Conservation (phyloP, 2,888 invertebrate genomes). For the Zele albiditarsus region DNA sequence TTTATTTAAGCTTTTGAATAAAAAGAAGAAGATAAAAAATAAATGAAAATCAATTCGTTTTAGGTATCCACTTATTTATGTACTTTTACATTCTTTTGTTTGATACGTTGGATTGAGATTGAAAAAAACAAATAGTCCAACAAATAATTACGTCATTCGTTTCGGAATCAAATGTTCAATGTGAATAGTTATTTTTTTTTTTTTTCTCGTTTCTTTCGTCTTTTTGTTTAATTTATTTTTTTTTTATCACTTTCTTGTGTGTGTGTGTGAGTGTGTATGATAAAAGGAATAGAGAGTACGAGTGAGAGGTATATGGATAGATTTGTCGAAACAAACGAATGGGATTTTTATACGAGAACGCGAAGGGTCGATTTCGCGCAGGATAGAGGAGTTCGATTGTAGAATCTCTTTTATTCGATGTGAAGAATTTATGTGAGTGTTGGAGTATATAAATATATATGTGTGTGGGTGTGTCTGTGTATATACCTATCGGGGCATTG, state of each 20-base stretch:
- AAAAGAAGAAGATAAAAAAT: not conserved
- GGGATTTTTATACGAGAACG: conserved; percentile 41
- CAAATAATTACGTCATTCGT: conserved; percentile 18
- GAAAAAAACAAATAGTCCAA: not conserved
- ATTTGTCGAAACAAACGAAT: conserved; percentile 42
- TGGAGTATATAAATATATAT: conserved; percentile 24
- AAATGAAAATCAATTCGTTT: not conserved
- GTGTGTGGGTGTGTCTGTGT: not conserved
- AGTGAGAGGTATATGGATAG: conserved; percentile 18
- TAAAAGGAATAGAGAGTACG: not conserved
- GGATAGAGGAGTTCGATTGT: conserved; percentile 51
- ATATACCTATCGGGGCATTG: conserved; percentile 19
- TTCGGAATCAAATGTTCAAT: conserved; percentile 2
- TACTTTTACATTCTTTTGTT: not conserved
- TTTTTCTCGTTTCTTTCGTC: too few species aligned
- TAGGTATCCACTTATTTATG: too few species aligned
- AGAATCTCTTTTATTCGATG: conserved; percentile 52
- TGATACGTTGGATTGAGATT: not conserved
- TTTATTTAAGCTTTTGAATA: not conserved
- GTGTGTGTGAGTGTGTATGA: too few species aligned
- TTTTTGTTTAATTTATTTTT: too few species aligned
- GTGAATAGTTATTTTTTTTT: not conserved
- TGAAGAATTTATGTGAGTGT: conserved; percentile 36
- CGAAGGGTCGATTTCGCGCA: conserved; percentile 47
- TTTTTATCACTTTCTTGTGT: too few species aligned